Evolutionary conservation across 2,113 vertebrate genomes (phyloP).

Genomic region (Microtus richardsoni): DNA sequence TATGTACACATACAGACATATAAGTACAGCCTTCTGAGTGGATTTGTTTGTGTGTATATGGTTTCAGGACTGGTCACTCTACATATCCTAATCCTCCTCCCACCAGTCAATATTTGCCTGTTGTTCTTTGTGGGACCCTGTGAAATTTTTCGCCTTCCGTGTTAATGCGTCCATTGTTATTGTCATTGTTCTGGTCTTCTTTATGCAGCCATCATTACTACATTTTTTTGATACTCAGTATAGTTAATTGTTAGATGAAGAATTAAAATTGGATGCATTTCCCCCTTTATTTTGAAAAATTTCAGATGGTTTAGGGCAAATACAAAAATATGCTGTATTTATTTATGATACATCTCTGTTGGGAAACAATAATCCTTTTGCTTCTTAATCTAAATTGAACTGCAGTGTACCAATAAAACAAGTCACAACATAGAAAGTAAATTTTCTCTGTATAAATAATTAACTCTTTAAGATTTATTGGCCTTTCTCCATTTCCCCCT

Average conservation of each 20-base stretch:
- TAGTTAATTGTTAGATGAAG: conserved; percentile 25
- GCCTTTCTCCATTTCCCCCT: conserved; percentile 78
- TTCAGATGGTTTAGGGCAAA: conserved; percentile 70
- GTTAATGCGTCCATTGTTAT: background rate
- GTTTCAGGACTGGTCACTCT: background rate
- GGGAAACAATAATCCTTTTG: conserved; percentile 84
- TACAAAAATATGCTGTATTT: conserved; percentile 79
- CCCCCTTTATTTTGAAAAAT: conserved; percentile 62
- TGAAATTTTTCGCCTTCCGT: background rate
- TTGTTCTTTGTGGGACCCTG: background rate
- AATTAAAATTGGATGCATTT: conserved; percentile 58
- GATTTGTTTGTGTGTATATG: background rate
- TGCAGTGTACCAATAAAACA: conserved; percentile 83
- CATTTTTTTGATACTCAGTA: conserved; percentile 28
- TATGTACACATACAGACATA: background rate
- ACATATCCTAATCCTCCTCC: background rate
- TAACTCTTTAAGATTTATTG: conserved; percentile 88
- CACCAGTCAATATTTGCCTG: background rate
- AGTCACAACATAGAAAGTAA: conserved; percentile 84
- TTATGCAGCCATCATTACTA: background rate
- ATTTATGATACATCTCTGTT: conserved; percentile 83
- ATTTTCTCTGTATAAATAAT: conserved; percentile 87
- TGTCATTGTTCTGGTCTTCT: background rate
- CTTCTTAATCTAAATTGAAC: conserved; percentile 87
- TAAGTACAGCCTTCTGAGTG: background rate